These are phyloP conservation scores for Hydriomena furcata DNA, from an alignment of 2,888 invertebrate species.

Conservation along the genomic window DNA sequence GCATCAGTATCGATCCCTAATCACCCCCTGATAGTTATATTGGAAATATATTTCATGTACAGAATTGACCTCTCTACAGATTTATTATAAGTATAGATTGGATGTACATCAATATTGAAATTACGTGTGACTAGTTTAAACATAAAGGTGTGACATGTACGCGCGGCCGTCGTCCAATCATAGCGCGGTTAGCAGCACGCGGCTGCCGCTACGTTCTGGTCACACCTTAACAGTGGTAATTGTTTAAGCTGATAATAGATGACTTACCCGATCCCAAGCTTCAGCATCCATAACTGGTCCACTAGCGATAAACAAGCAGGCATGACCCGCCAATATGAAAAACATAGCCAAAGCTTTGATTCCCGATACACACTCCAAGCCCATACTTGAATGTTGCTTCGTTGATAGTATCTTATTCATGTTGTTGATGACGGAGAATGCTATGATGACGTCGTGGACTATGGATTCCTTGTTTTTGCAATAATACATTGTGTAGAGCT, in stretches of 20 bases:
- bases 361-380: constrained; percentile 86
- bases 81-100: too few species aligned
- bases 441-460: constrained; percentile 58
- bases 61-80: too few species aligned
- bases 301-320: constrained; percentile 85
- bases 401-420: constrained; percentile 83
- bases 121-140: too few species aligned
- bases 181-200: too few species aligned
- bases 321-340: constrained; percentile 86
- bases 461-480: constrained; percentile 56
- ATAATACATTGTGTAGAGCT: constrained; percentile 62
- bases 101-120: too few species aligned
- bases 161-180: too few species aligned
- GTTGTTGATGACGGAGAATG: constrained; percentile 85
- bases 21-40: too few species aligned
- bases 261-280: constrained; percentile 84
- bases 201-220: too few species aligned
- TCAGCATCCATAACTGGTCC: constrained; percentile 87
- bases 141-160: too few species aligned
- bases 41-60: too few species aligned
- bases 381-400: constrained; percentile 81
- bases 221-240: too few species aligned
- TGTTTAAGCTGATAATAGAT: not conserved
- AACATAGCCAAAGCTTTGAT: constrained; percentile 88
- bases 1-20: too few species aligned